Evolutionary conservation across 2,888 invertebrate genomes (phyloP), one percentile per base, ranked within the genome.

Genomic region (Stenoptilia bipunctidactyla): DNA sequence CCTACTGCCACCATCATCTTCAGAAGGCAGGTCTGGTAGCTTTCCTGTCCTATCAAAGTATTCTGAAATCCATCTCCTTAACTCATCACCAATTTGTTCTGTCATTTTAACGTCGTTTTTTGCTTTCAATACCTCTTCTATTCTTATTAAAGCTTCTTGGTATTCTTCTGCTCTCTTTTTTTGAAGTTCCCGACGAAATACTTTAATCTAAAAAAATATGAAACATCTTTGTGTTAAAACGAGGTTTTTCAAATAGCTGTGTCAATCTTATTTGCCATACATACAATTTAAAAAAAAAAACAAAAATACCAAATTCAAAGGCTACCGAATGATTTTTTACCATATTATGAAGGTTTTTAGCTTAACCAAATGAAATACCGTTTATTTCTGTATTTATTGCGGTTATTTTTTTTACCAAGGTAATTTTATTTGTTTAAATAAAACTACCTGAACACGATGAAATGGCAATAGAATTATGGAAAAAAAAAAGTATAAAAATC

Each of bases 21-120:
- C 94, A 1, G 94, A 91, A 0, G 97, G 97, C 55, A 95, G 90
- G 51, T 97, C 96, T 0, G 98, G 97, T 56, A 97, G 90, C 59
- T 91, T 92, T 15, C 92, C 93, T 3, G 93, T 92, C 54, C 91
- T 89, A 30, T 91, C 88, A 66, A 91, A 92, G 61, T 91, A 93
- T 51, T 92, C 92, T 48, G 90, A 88, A 45, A 96, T 89, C 96
- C 96, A 97, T 44, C 89, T 88, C 45, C 96, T 85, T 15, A 97
- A 88, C 76, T 97, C 94, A 57, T 92, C 92, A 47, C 92, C 89
- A 54, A 97, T 91, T 50, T 92, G 92, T 60, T 97, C 97, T 58
- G 92, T 91, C 58, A 97, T 90, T 46, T 88, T 87, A 0, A 88
- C 88, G 10, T 90, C 91, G 59, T 93, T 91, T 41, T 92, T 89